Evolutionary conservation across 2,797 vertebrate species (phyloP), one percentile per base, ranked within the genome.

Genomic region (Xyrichtys novacula): DNA sequence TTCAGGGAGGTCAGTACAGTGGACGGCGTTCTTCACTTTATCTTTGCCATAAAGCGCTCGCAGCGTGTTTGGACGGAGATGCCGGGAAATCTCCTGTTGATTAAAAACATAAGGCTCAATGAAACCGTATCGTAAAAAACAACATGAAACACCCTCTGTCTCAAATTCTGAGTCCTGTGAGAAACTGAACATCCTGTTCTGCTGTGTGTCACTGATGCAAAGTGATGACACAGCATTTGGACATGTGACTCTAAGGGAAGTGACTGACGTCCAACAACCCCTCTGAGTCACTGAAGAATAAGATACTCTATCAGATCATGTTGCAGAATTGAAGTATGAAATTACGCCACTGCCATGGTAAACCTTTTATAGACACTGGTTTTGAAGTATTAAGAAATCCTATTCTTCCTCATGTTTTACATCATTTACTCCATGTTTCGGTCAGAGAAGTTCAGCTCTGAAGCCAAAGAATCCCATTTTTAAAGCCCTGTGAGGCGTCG

Each of bases 1-100:
- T 61, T 98, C 97, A 1, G 96, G 95, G 43, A 98, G 94, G 83
- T 98, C 96, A 0, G 96, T 97, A 67, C 96, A 98, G 87, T 98
- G 98, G 50, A 98, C 88, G 0, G 93, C 95, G 60, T 98, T 98
- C 76, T 95, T 96, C 76, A 97, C 88, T 90, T 95, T 97, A 72
- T 94, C 95, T 85, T 93, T 96, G 36, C 97, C 97, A 3, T 95
- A 98, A 16, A 92, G 53, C 22, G 96, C 96, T n/a, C 96, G 93
- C 65, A 98, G 87, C 1, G 96, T 96, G 46, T 80, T 77, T 16
- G 96, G 97, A 38, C 96, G 95, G 19, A 98, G 93, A 63, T 94
- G 94, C 15, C 94, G 93, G 10, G 96, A 95, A 34, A 98, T 94
- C 91, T 96, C 96, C 97, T 98, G 48, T 76, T 3, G 39, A 60